phyloP scores from a whole-genome alignment of 1,140 invertebrate genomes.

The Wiebesia pumilae region DNA sequence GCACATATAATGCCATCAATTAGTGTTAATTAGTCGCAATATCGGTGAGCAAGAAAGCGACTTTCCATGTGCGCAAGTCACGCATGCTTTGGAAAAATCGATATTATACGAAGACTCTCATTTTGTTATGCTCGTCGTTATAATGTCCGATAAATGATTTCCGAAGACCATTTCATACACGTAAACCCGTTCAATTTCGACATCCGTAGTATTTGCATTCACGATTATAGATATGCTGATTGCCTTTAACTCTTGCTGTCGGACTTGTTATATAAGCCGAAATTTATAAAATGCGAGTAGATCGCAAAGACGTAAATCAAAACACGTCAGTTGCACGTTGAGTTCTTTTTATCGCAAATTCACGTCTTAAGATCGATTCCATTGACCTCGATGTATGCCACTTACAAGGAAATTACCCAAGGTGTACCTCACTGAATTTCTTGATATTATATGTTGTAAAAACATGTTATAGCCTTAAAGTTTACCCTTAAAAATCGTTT shows the following conservation, averaged over 20 bases:
- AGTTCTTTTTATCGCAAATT: not conserved
- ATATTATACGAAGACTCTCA: not conserved
- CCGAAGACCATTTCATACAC: not conserved
- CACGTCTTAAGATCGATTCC: not conserved
- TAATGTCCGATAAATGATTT: not conserved
- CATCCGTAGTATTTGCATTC: too few species aligned
- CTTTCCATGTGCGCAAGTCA: too few species aligned
- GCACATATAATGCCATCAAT: slow-evolving; percentile 18
- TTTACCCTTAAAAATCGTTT: too few species aligned
- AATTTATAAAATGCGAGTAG: slow-evolving; percentile 35
- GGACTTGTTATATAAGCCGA: slow-evolving; percentile 14
- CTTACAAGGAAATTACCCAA: too few species aligned
- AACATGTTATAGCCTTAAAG: too few species aligned
- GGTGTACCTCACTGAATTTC: too few species aligned
- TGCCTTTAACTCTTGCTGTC: not conserved
- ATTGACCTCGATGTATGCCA: not conserved
- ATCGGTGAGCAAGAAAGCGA: not conserved
- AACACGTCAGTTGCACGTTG: not conserved
- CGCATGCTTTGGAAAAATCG: not conserved
- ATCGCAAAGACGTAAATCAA: slow-evolving; percentile 30
- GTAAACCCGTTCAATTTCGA: too few species aligned
- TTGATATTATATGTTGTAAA: too few species aligned
- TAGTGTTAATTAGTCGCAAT: slow-evolving; percentile 34
- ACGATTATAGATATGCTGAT: not conserved
- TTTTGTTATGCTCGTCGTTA: not conserved